Base-by-base conservation (phyloP, 2,113 vertebrate genomes). In the Paradisaea rubra region DNA sequence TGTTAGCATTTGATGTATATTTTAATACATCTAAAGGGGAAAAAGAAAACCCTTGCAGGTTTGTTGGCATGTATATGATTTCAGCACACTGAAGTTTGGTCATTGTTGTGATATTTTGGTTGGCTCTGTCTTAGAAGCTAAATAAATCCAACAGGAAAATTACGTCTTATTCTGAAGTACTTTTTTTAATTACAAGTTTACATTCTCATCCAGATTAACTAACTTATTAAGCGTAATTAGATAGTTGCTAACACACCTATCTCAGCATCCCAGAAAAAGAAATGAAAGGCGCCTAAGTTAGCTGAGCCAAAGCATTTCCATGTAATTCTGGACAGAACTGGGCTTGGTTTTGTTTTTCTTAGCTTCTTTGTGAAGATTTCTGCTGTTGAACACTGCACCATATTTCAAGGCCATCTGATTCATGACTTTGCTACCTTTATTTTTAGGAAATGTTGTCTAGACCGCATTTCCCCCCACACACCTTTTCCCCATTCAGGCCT, bases 381-480 rank as follows among this genome's bases (percentile, higher is more conserved):
- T 77, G 33, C 19, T 49, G 22, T 24, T 86, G 19, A 81, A 41
- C 44, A 44, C 41, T 21, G 10, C 14, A 33, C 2, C 16, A 28
- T 47, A 22, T 44, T 84, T 91, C 41, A 54, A 81, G 78, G 13
- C 7, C 17, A 42, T 39, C 45, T 72, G 3, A 27, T 83, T 37
- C 15, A 44, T 17, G 10, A 11, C 22, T 89, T 70, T 41, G 28
- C 10, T 49, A 5, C 37, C 8, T 70, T 50, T 66, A 57, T 24
- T 79, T 24, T 82, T 60, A 65, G 17, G 27, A 60, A 47, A 37
- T 64, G 5, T 47, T 89, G 13, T 64, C 53, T 41, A 27, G 30
- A 28, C 24, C 11, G 33, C 5, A 8, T 39, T 57, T 64, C 2
- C 2, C 1, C 5, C 3, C 10, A 1, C 0, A 6, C 1, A 30